These are phyloP conservation scores for Catajapyx aquilonaris DNA, from an alignment of 1,140 invertebrate species.

Conservation along the genomic window DNA sequence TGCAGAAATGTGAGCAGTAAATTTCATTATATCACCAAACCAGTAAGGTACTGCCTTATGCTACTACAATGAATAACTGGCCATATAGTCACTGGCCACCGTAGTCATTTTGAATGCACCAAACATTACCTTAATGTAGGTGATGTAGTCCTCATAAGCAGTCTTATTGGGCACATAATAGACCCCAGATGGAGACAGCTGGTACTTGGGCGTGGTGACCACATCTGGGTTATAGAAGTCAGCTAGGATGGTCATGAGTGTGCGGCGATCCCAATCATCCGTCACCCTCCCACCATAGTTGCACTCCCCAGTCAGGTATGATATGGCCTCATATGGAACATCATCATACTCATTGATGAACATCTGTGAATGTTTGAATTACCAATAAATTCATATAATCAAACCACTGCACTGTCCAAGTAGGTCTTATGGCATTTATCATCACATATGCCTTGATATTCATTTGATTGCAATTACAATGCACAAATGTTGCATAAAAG, in stretches of 20 bases:
- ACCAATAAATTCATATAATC: too few relatives aligned
- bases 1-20: too few relatives aligned
- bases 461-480: too few relatives aligned
- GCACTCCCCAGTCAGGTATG: constrained; percentile 34
- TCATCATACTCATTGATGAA: constrained; percentile 16
- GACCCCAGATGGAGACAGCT: constrained; percentile 23
- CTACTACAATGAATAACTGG: too few relatives aligned
- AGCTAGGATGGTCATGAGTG: constrained; percentile 25
- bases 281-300: constrained; percentile 39
- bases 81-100: too few relatives aligned
- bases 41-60: too few relatives aligned
- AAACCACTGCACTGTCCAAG: too few relatives aligned
- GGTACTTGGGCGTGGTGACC: constrained; percentile 21
- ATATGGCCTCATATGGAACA: constrained; percentile 29
- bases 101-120: too few relatives aligned
- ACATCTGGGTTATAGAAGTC: constrained; percentile 24
- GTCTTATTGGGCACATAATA: constrained; percentile 24
- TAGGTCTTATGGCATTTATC: too few relatives aligned
- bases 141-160: constrained; percentile 22
- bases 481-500: too few relatives aligned
- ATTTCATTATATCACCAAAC: too few relatives aligned
- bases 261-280: constrained; percentile 33
- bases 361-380: constrained; percentile 1
- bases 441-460: too few relatives aligned
- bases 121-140: constrained; percentile 29